These are phyloP conservation scores for Dallia pectoralis DNA, from an alignment of 2,797 vertebrate genomes.

Conservation along the genomic window DNA sequence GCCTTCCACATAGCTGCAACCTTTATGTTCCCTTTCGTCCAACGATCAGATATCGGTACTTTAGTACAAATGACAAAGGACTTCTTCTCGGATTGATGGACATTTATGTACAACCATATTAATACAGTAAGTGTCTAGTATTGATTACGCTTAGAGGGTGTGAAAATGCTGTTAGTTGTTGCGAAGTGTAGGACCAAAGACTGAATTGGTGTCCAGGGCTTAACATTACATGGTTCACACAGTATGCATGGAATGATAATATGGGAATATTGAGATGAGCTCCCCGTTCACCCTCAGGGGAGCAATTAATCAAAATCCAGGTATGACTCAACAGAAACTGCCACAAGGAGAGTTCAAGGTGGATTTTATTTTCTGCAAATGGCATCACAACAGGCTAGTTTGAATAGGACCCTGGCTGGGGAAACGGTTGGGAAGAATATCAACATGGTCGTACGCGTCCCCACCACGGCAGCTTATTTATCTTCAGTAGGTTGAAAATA, in stretches of 20 bases:
- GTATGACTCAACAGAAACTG: slow-evolving; percentile 20
- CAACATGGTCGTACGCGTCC: neutral
- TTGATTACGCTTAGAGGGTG: neutral
- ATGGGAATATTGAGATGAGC: slow-evolving; percentile 12
- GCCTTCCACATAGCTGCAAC: slow-evolving; percentile 5
- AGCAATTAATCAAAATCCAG: slow-evolving; percentile 20
- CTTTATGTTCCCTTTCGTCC: slow-evolving; percentile 3
- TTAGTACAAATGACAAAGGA: neutral
- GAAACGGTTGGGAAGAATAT: neutral
- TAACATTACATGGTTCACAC: slow-evolving; percentile 7
- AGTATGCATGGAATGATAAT: slow-evolving; percentile 10
- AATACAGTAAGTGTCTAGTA: neutral
- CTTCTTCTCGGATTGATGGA: neutral
- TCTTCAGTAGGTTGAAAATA: neutral
- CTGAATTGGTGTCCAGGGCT: slow-evolving; percentile 3
- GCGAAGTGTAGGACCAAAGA: neutral
- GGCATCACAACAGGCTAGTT: slow-evolving; percentile 29
- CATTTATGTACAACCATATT: neutral
- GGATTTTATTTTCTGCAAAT: slow-evolving; percentile 22
- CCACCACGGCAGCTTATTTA: neutral
- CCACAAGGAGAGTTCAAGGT: slow-evolving; percentile 10
- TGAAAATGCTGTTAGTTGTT: neutral
- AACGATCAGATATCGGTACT: slow-evolving; percentile 22
- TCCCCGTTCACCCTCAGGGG: slow-evolving; percentile 8
- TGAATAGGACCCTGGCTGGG: slow-evolving; percentile 21